Base-by-base conservation (phyloP, 2,113 vertebrate species). In the Falcunculus frontatus region DNA sequence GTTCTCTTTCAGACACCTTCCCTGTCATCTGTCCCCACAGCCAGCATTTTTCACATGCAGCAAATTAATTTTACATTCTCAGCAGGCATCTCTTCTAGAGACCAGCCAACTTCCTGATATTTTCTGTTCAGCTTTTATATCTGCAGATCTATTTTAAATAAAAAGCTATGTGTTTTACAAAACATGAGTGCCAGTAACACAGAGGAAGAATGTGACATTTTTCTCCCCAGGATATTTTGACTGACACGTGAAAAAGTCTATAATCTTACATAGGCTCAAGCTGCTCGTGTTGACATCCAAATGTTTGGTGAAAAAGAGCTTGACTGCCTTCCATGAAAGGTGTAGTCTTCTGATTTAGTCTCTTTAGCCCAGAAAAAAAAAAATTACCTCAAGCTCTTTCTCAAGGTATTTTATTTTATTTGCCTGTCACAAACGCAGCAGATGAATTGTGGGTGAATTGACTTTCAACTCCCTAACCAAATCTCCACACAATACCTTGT, bases 211-310 rank as follows among this genome's bases (percentile, higher is more conserved):
- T 92, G 94, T 95, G 94, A 95, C 95, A 97, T 95, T 97, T 97
- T 95, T 97, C 95, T 96, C 96, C 94, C 91, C 90, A 60, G 86
- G 94, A 95, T 96, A 95, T 97, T 96, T 96, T 95, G 94, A 96
- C 95, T 97, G 97, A 97, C 96, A 96, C 90, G 75, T 87, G 74
- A 90, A 83, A 91, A 96, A 96, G 94, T 96, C 91, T 96, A 96
- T 96, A 93, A 95, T 97, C 95, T 94, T 84, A 88, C 97, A 90
- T 26, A 93, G 93, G 92, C 93, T 96, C 89, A 96, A 95, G 95
- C 87, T 96, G 96, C 95, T 96, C 94, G 23, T 96, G 88, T 96
- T 96, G 88, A 97, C 82, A 94, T 93, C 86, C 77, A 93, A 96
- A 92, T 87, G 75, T 90, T 96, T 96, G 86, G 80, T 91, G 88